Percentiles rank a stretch among this genome's conserved stretches.
Conservation (phyloP, 2,113 vertebrate species). For the Puffinus mauretanicus region DNA sequence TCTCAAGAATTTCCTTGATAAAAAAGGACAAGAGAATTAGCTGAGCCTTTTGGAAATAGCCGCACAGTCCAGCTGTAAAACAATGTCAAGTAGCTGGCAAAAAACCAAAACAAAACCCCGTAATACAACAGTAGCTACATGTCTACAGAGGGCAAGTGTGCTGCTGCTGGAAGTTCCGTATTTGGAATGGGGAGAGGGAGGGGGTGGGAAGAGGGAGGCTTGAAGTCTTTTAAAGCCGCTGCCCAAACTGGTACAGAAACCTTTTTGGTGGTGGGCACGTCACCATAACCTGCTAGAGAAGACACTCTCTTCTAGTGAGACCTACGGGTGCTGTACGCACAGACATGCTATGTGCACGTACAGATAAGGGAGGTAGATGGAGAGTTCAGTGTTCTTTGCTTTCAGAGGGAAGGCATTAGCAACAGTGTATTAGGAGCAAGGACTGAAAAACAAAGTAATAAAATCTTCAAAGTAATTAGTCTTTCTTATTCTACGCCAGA, state of each 20-base stretch:
- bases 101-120: background rate
- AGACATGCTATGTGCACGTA: rapidly evolving
- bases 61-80: conserved; percentile 2
- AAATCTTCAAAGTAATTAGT: background rate
- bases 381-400: background rate
- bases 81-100: conserved; percentile 38
- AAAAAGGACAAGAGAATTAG: conserved; percentile 62
- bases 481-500: background rate
- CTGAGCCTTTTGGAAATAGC: conserved; percentile 48
- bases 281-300: background rate
- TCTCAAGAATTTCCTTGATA: conserved; percentile 63
- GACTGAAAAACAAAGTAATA: background rate
- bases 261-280: background rate
- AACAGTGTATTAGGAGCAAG: background rate
- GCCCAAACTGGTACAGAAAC: background rate
- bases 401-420: background rate
- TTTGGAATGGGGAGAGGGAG: background rate
- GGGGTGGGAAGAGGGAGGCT: background rate
- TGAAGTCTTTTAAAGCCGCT: background rate
- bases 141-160: background rate
- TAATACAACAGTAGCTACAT: conserved; percentile 7
- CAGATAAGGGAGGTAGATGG: background rate
- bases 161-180: background rate
- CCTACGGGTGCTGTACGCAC: rapidly evolving
- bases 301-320: background rate